Base-by-base conservation (phyloP, 2,888 invertebrate genomes). In the Zygogramma bicolorata region DNA sequence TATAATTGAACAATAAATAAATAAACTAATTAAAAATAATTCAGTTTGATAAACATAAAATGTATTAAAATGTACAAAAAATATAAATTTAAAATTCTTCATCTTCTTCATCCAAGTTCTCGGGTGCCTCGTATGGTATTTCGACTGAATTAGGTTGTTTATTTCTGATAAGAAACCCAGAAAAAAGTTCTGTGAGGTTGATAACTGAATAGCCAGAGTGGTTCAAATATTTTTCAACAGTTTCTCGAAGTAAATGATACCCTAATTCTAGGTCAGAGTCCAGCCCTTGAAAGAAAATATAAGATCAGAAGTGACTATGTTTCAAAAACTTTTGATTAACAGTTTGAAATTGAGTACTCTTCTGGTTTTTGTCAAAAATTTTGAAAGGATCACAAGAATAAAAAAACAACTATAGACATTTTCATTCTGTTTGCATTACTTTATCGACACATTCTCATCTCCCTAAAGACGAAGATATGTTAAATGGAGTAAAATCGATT, bases 121-220 rank as follows among this genome's bases (percentile, higher is more conserved):
- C 53, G 25, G 25, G 3, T 22, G 46, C 63, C 8, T 63, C 63
- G 20, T 40, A 18, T 18, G 46, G 34, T 29, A 46, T 15, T 29
- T 63, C 46, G 6, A 63, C 29, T 25, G 29, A 46, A 29, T 46
- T 63, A 3, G 63, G 63, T 13, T 46, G 46, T 49, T 46, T 63
- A 29, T 63, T 63, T 18, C 49, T 46, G 29, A 63, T 20, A 3
- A 46, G 15, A 18, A 63, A 49, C 15, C 63, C 63, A 18, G 63
- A 63, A 81, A 91, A 92, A 57, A 92, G 80, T 76, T 89, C 88
- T 0, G 88, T 88, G 29, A 94, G 85, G 83, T 92, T 90, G 49
- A 94, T 91, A 49, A 92, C 88, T 1, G 92, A 91, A 84, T 92
- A 95, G 0, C 91, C 92, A 5, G 93, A 94, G 80, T 90, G 90